Conservation (phyloP, 1,140 invertebrate genomes). For the Hyles euphorbiae region DNA sequence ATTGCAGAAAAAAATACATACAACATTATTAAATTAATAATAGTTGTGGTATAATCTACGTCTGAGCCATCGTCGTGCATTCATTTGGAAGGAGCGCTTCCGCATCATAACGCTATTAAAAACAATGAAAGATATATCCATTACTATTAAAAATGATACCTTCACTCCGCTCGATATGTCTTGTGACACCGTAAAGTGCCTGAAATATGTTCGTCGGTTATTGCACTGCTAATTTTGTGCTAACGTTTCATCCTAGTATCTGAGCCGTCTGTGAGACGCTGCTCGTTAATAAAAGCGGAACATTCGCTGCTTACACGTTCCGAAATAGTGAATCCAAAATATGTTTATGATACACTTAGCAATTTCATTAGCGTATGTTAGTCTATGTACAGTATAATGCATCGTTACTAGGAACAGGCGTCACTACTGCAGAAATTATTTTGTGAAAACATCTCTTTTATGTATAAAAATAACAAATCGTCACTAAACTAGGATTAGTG, state of each 20-base stretch:
- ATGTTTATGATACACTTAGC: constrained; percentile 15
- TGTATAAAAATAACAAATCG: no score
- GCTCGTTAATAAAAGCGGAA: constrained; percentile 25
- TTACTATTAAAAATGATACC: constrained; percentile 25
- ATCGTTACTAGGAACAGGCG: no score
- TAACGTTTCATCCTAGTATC: constrained; percentile 33
- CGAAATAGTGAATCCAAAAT: constrained; percentile 17
- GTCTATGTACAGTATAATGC: no score
- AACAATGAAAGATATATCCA: constrained; percentile 40
- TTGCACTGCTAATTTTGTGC: constrained; percentile 38
- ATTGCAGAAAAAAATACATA: no score
- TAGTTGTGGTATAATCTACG: background rate
- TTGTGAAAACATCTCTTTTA: no score
- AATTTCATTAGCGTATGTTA: constrained; percentile 9
- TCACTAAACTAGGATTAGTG: no score
- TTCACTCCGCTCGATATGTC: constrained; percentile 17
- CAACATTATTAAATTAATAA: no score
- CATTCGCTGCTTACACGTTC: constrained; percentile 20
- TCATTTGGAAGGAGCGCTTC: constrained; percentile 36
- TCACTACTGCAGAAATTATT: no score
- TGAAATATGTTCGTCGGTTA: constrained; percentile 37
- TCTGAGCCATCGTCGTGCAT: constrained; percentile 22
- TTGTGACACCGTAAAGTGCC: constrained; percentile 32
- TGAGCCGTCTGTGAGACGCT: constrained; percentile 22
- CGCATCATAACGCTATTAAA: constrained; percentile 46